Conservation (phyloP, 2,113 vertebrate species). For the Spizaetus ornatus region DNA sequence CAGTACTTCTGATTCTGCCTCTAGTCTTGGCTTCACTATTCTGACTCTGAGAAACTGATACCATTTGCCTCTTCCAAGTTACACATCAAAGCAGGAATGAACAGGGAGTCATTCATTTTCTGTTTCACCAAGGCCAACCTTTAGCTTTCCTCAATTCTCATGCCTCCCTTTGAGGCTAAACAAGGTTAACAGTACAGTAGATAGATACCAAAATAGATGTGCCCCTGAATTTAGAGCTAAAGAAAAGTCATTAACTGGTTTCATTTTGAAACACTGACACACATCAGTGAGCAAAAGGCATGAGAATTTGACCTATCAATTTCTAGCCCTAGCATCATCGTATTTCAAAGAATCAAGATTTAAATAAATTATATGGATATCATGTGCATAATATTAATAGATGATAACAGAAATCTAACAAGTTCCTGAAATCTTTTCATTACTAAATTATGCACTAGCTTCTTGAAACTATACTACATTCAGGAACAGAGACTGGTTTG, state of each 20-base stretch:
- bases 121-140: background rate
- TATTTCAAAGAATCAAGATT: background rate
- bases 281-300: background rate
- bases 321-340: background rate
- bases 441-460: background rate
- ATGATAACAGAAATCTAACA: background rate
- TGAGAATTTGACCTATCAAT: background rate
- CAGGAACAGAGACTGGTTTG: background rate
- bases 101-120: background rate
- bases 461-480: background rate
- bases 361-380: background rate
- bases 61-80: background rate
- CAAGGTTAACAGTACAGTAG: background rate
- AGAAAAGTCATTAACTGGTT: background rate
- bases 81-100: background rate
- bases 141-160: background rate
- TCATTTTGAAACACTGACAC: background rate
- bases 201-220: background rate
- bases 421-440: background rate
- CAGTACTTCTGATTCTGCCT: background rate
- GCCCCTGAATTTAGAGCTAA: background rate
- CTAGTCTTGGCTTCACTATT: background rate
- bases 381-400: background rate
- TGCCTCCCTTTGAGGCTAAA: background rate
- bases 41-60: background rate